Base-by-base conservation (phyloP, 2,888 invertebrate species). In the Mycogona germanica region DNA sequence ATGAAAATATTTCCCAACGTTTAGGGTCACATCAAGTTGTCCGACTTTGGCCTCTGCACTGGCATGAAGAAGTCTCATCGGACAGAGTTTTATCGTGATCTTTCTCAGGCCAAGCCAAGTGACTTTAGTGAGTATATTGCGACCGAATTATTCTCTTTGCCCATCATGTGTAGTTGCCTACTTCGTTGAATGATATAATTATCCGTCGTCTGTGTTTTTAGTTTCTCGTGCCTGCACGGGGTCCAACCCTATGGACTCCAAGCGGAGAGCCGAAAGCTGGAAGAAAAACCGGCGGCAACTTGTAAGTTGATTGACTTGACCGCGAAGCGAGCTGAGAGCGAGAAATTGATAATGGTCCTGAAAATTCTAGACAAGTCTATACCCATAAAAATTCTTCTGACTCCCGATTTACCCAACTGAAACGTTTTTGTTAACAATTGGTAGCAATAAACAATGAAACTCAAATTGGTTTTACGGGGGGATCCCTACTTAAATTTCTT, bases 41-140 rank as follows among this genome's bases (percentile, higher is more conserved):
- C 96, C 55, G 98, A 98, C 75, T 99, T 98, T 73, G 98, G 98
- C 41, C 78, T 98, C 59, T 99, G 98, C 72, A 99, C 98, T 30
- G 98, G 98, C 37, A 78, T 98, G 63, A 99, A 98, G 74, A 97
- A 97, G 73, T 93, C 95, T 60, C 96, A 97, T 73, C 81, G 93
- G 68, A 98, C 96, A 56, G 98, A 99, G 72, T 98, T 98, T 74
- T 99, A 98, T 74, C 78, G 97, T 64, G 95, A 97, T 74, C 79
- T 95, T 62, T 91, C 93, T 63, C 87, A 95, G 70, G 93, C 93
- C 51, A 93, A 93, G 67, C 91, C 95, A 53, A 91, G 92, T 37
- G 93, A 95, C 75, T 95, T 95, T 72, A 88, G 87, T 87, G 73
- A 82, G 83, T 75, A 61, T 52, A 3, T 26, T 26, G 9, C 7